These are phyloP conservation scores for Nemopilema nomurai DNA, from an alignment of 30 jellyfish, hydroid and myxozoan species.

Conservation along the genomic window DNA sequence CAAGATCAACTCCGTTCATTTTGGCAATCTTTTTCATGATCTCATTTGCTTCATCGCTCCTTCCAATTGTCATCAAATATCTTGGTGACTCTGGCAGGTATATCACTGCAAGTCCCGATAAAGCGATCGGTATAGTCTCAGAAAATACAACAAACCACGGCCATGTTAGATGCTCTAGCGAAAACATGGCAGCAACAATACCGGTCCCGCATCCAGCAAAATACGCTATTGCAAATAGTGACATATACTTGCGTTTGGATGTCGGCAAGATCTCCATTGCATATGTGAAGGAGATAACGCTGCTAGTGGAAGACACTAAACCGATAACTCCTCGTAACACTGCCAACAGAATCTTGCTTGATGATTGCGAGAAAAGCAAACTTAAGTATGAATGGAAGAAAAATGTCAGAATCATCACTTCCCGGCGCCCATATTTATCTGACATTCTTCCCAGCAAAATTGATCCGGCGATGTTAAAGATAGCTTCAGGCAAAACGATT, in stretches of 20 bases:
- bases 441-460: not conserved
- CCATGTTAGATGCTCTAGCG: not conserved
- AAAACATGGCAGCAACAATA: not conserved
- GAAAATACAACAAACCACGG: not conserved
- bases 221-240: not conserved
- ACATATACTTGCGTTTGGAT: not conserved
- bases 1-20: not conserved
- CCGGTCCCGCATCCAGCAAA: not conserved
- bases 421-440: not conserved
- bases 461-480: not conserved
- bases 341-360: not conserved
- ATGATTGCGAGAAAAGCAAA: not conserved
- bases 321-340: not conserved
- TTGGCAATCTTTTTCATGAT: not conserved
- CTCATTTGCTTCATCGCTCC: not conserved
- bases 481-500: not conserved
- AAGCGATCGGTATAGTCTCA: not conserved
- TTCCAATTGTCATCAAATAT: not conserved
- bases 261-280: constrained; percentile 1
- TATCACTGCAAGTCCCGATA: not conserved
- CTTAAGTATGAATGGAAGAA: not conserved
- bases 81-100: constrained; percentile 14
- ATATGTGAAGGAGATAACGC: not conserved
- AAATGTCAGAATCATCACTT: not conserved
- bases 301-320: not conserved